Evolutionary conservation across 23 tunicate species (phyloP), one percentile per base, ranked within the genome.

Genomic region (Oikopleura albicans): DNA sequence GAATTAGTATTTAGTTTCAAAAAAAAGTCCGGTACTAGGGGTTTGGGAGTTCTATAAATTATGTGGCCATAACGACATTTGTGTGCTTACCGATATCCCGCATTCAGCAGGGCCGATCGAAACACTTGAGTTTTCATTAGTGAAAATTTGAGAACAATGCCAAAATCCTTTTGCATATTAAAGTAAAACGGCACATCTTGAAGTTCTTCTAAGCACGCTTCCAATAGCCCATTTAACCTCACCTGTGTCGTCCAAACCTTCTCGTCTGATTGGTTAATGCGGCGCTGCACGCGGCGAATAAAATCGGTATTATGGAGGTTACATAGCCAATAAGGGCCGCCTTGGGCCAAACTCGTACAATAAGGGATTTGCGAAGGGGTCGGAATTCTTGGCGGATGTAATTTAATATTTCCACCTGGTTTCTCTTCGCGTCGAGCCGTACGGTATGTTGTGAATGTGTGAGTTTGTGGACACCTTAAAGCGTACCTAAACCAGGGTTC

Each of bases 251-350:
- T 49, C 59, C 59, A 49, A 16, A 87, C 86, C 16, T 86, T 76
- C 1, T 56, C 41, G 0, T 87, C 85, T 57, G 40, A 83, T 1
- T 63, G n/a, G 83, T 88, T 85, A 4, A 90, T 91, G 0, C 89
- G 85, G 1, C 83, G 31, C 40, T 86, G 40, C 75, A 93, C 76
- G 40, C 49, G 40, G 33, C 71, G 38, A 0, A 89, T 85, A 76
- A 93, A 93, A 8, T 88, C 87, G 0, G 22, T 41, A 85, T 90
- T 84, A 49, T 93, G 85, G 41, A 93, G n/a, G 0, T 89, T 83
- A 27, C 86, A 89, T 76, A 88, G 89, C 98, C 98, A 93, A 41
- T 83, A 85, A 0, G 98, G 98, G 12, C 98, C 98, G 12, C 95
- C 94, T 0, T 89, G 83, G 94, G 90, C 36, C 16, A 86, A 84